Evolutionary conservation across 23 tunicate genomes (phyloP).

Genomic region (Ciona savignyi): DNA sequence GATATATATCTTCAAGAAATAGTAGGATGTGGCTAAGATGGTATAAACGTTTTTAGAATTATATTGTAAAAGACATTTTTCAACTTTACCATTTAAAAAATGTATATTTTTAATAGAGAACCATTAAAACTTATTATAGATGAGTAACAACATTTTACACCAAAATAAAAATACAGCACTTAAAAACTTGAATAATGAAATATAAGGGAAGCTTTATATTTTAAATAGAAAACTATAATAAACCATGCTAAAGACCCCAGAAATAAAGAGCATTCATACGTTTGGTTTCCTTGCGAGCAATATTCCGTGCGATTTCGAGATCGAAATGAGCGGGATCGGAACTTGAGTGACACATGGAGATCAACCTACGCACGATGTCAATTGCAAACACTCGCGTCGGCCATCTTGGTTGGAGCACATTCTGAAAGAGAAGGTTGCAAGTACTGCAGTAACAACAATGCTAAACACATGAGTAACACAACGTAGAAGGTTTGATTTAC

Average conservation of each 20-base stretch:
- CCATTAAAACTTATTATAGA: background rate
- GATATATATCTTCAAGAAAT: too few species aligned
- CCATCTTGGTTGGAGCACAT: slow-evolving; percentile 87
- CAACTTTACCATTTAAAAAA: too few species aligned
- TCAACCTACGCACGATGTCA: slow-evolving; percentile 72
- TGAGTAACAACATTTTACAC: background rate
- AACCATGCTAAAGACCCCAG: too few species aligned
- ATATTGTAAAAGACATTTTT: too few species aligned
- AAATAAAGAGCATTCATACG: too few species aligned
- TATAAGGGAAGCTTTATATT: background rate
- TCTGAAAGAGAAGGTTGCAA: too few species aligned
- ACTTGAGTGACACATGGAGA: slow-evolving; percentile 59
- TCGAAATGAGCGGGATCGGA: slow-evolving; percentile 77
- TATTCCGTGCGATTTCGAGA: slow-evolving; percentile 43
- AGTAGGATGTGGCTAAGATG: too few species aligned
- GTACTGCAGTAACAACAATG: too few species aligned
- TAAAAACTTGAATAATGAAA: background rate
- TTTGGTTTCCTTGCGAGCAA: slow-evolving; percentile 41
- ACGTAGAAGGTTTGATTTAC: too few species aligned
- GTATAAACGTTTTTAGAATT: too few species aligned
- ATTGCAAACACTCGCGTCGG: slow-evolving; percentile 91
- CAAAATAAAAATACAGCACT: background rate
- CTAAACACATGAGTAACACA: too few species aligned
- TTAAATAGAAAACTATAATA: too few species aligned
- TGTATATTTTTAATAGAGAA: background rate